A percentile compares a stretch with the other conserved stretches of the same genome.
Evolutionary conservation across 2,113 vertebrate genomes (phyloP).

Genomic region (Procavia capensis): DNA sequence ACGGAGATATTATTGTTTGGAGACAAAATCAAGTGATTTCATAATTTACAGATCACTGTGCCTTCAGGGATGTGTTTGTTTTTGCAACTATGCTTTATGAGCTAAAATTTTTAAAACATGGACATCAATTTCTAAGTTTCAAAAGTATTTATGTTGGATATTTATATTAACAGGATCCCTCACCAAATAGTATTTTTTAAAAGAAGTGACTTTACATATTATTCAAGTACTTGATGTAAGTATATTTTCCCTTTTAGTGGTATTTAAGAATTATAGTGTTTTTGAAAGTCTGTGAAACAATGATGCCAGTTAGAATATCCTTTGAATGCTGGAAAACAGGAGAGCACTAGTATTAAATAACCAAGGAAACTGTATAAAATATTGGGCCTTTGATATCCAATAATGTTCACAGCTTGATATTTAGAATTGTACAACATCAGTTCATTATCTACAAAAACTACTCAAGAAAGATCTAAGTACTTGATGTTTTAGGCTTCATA

Average conservation of each 20-base stretch:
- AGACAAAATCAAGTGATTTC: neutral
- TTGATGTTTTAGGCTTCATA: neutral
- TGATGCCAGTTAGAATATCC: neutral
- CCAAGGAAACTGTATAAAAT: neutral
- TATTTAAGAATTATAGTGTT: constrained; percentile 37
- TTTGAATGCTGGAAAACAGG: constrained; percentile 34
- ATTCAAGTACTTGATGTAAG: constrained; percentile 32
- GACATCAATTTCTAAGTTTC: neutral
- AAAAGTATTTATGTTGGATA: neutral
- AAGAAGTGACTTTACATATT: neutral
- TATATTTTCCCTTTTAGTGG: neutral
- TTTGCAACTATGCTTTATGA: too few relatives aligned
- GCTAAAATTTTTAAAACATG: neutral
- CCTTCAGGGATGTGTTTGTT: neutral
- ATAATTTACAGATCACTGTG: neutral
- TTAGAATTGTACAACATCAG: constrained; percentile 60
- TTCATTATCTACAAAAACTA: constrained; percentile 33
- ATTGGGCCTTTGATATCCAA: constrained; percentile 41
- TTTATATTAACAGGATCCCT: neutral
- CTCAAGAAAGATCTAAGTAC: constrained; percentile 46
- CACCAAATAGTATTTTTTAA: neutral
- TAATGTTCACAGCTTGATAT: constrained; percentile 51
- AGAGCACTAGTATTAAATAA: neutral
- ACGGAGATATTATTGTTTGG: neutral
- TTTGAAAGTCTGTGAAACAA: constrained; percentile 46